phyloP scores from a whole-genome alignment of 2,113 vertebrate genomes.

The Columbina picui region DNA sequence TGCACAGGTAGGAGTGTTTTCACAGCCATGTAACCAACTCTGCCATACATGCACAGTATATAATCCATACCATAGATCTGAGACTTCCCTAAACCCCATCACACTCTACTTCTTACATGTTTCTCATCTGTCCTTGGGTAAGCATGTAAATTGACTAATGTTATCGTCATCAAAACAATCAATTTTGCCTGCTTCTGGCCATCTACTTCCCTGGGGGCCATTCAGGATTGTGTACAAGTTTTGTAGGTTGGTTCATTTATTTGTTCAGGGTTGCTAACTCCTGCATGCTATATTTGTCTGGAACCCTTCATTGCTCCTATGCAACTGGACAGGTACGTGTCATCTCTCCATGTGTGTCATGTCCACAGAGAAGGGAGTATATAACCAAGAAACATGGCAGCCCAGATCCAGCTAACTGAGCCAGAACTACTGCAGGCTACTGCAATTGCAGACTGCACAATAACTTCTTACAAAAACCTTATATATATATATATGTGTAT shows the following conservation, averaged over 20 bases:
- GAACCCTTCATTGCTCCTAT: neutral
- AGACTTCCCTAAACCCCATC: neutral
- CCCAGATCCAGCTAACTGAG: neutral
- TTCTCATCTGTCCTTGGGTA: neutral
- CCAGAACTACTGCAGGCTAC: neutral
- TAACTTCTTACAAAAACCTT: neutral
- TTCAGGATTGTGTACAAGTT: neutral
- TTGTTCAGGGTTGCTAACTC: neutral
- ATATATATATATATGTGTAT: too few relatives aligned
- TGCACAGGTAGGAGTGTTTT: neutral
- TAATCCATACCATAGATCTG: neutral
- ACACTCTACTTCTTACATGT: neutral
- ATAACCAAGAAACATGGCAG: neutral
- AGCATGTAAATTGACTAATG: neutral
- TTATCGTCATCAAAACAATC: neutral
- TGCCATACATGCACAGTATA: neutral
- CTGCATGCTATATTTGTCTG: neutral
- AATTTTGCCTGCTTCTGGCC: accelerated
- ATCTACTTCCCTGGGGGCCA: neutral
- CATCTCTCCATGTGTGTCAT: neutral
- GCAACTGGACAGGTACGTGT: neutral
- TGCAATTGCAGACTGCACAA: neutral
- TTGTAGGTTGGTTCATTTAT: neutral
- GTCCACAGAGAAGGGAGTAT: neutral
- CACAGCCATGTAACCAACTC: neutral